Evolutionary conservation across 2,888 invertebrate species (phyloP).

Genomic region (Volucella inanis): DNA sequence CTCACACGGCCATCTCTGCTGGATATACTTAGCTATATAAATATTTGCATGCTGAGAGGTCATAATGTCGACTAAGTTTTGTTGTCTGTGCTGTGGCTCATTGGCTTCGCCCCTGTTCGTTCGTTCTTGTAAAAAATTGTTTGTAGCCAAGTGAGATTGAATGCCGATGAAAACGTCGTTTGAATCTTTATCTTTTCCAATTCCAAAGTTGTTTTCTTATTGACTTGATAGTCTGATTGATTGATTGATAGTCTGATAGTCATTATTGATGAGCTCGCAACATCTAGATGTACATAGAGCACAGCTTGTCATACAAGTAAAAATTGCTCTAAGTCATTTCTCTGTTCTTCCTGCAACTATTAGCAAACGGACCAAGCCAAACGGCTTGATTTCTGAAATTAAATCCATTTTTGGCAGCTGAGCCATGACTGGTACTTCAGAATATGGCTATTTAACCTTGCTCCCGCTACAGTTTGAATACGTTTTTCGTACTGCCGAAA

Average conservation of each 20-base stretch:
- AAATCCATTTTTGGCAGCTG: background rate
- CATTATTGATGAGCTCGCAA: conserved; percentile 39
- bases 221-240: conserved; percentile 58
- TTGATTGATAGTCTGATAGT: conserved; percentile 50
- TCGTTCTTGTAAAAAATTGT: no score
- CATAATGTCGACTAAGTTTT: no score
- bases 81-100: no score
- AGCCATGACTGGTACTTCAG: conserved; percentile 14
- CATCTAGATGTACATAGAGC: conserved; percentile 63
- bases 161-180: no score
- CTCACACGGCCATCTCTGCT: no score
- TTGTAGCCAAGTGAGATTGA: no score
- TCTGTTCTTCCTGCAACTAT: conserved; percentile 22
- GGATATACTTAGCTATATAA: no score
- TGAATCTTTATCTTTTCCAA: no score
- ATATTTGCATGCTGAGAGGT: no score
- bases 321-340: background rate
- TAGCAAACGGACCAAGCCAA: conserved; percentile 75
- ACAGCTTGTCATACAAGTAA: conserved; percentile 51
- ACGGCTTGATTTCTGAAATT: conserved; percentile 52
- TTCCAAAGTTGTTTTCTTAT: no score
- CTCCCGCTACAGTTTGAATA: background rate
- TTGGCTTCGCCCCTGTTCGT: no score
- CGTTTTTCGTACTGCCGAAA: background rate
- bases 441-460: background rate